Evolutionary conservation across 1,140 invertebrate species (phyloP), one percentile per base, ranked within the genome.

Genomic region (Polypedilum pembai): DNA sequence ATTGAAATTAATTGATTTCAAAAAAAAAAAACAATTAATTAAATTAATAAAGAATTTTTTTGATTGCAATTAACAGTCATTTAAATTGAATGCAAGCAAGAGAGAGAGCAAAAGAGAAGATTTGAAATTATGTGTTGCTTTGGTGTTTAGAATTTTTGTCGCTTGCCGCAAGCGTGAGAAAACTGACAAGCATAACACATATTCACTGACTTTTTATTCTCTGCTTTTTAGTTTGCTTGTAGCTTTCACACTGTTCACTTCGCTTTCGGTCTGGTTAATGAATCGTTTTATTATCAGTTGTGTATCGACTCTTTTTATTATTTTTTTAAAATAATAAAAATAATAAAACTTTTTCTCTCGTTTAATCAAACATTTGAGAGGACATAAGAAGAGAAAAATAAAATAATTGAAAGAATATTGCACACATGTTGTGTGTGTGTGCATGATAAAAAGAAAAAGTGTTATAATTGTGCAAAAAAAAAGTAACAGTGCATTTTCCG

Each of bases 241-340:
- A 69, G 65, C 65, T 69, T 69, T 69, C 65, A 21, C 65, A 69
- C 17, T 69, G 65, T 69, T 69, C 65, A 69, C 65, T 18, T 69
- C 65, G 65, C 0, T 69, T 69, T 56, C 45, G 12, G 45, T 56
- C 45, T 56, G 45, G 3, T n/a, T 56, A 56, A 56, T 56, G 45
- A 56, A 56, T 56, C 12, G 45, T 56, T 56, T 56, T 12, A 56
- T 56, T 56, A 56, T 56, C 45, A 56, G 45, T 56, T 56, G 45
- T 56, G 45, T 56, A 56, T 56, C 45, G 45, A 56, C 45, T 56
- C 45, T 56, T n/a, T 56, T 56, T 56, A n/a, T 45, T 56, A n/a
- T 56, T 56, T n/a, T 12, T 45, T 45, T 45, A 45, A 45, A 45
- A 45, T 41, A 41, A 41, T 41, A 45, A 45, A 56, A 56, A 56